These are phyloP conservation scores for Neolamprologus caudopunctatus DNA, from an alignment of 2,113 vertebrate genomes.

Conservation along the genomic window DNA sequence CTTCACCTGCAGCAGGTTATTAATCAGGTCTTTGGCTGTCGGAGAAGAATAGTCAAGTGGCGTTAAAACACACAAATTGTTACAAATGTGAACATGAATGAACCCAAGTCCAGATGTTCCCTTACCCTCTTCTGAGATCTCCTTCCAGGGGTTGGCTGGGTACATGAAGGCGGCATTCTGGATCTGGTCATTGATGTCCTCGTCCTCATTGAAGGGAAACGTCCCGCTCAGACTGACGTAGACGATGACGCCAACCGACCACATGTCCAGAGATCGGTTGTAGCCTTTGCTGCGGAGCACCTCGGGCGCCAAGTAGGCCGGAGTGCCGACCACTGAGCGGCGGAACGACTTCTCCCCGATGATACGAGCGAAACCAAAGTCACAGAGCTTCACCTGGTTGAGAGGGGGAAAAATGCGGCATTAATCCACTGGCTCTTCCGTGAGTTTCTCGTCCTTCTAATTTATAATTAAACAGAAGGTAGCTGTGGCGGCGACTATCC, in stretches of 20 bases:
- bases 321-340: conserved; percentile 90
- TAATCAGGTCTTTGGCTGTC: conserved; percentile 89
- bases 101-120: neutral
- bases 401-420: neutral
- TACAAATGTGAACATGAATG: neutral
- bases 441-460: neutral
- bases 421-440: neutral
- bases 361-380: conserved; percentile 94
- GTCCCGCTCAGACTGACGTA: conserved; percentile 94
- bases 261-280: conserved; percentile 95
- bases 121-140: conserved; percentile 85
- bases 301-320: conserved; percentile 88
- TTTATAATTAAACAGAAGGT: neutral
- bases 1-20: conserved; percentile 95
- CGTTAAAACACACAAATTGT: neutral
- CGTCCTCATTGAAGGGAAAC: conserved; percentile 94
- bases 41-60: neutral
- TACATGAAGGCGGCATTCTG: conserved; percentile 98
- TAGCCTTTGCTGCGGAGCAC: conserved; percentile 93
- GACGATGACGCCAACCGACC: conserved; percentile 94
- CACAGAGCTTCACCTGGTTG: conserved; percentile 85
- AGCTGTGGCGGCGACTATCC: neutral
- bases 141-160: conserved; percentile 87
- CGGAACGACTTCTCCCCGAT: conserved; percentile 95
- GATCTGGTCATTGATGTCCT: conserved; percentile 95